Evolutionary conservation across 2,888 invertebrate genomes (phyloP).

Genomic region (Vesta saturnalis): DNA sequence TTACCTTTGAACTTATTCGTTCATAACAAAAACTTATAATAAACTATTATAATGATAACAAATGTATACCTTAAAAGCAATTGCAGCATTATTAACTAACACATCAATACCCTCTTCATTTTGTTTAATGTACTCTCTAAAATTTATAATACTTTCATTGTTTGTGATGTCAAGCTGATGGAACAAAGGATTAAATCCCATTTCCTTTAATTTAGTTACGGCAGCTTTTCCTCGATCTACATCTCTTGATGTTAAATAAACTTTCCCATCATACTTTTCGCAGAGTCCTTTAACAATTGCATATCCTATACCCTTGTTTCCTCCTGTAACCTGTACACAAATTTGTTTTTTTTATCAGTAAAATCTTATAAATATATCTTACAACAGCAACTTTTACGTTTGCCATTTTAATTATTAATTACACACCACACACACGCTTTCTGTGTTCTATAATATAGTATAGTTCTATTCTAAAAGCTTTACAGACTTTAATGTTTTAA

Average conservation of each 20-base stretch:
- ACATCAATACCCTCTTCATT: conserved; percentile 76
- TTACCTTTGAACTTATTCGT: too few relatives aligned
- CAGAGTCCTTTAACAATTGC: conserved; percentile 74
- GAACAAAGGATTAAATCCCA: conserved; percentile 67
- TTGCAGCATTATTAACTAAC: conserved; percentile 81
- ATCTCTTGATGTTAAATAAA: conserved; percentile 76
- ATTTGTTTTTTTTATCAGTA: too few relatives aligned
- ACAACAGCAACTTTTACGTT: too few relatives aligned
- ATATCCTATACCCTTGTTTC: conserved; percentile 77
- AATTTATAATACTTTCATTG: conserved; percentile 66
- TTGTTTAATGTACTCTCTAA: conserved; percentile 68
- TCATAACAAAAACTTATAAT: too few relatives aligned
- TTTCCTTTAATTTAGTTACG: conserved; percentile 66
- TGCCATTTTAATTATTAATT: too few relatives aligned
- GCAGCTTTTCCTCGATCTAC: conserved; percentile 68
- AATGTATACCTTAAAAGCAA: conserved; percentile 59
- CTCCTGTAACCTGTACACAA: conserved; percentile 74
- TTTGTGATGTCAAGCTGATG: conserved; percentile 77
- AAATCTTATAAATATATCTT: too few relatives aligned
- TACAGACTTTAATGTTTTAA: too few relatives aligned
- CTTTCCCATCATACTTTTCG: conserved; percentile 64
- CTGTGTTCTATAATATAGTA: too few relatives aligned
- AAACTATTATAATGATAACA: conserved; percentile 67
- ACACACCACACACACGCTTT: too few relatives aligned
- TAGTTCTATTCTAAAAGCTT: too few relatives aligned